Evolutionary conservation across 2,888 invertebrate genomes (phyloP), one percentile per base, ranked within the genome.

Genomic region (Volucella zonaria): DNA sequence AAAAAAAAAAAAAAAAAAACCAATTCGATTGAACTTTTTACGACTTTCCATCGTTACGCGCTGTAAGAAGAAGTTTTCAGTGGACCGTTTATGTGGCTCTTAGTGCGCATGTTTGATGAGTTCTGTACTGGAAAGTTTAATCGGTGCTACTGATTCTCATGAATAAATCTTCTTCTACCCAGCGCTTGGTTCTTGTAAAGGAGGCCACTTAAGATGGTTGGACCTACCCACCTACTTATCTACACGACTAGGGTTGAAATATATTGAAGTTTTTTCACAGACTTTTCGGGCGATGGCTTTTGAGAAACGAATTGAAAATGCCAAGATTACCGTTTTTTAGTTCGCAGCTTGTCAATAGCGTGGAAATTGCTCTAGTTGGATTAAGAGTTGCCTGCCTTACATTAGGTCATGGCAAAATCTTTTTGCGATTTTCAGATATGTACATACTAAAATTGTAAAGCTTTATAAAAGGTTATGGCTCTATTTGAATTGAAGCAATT

Each of bases 31-130:
- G 31, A 61, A 76, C 67, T 76, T 85, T 76, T 76, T 74, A 58
- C 45, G 67, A 61, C 43, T 43, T 51, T 31, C 6, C 6, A 31
- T 6, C 56, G 31, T 52, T 73, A 40, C 40, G 12, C 67, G 40
- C 51, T 74, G 40, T 47, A 23, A 64, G 59, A 40, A 62, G 42
- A 31, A 4, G 6, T 31, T 31, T 66, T 59, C 62, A 47, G 51
- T 43, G 62, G 15, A 76, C 68, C 75, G 59, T 76, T 81, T 70
- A 61, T 66, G 40, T 8, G 43, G 61, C 66, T 45, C n/a, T 76
- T 47, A 68, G 68, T 67, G 85, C 85, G 85, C 85, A 85, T 85
- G 81, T 64, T 73, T 43, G 61, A 76, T 62, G 45, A 62, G 76
- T 71, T 67, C 67, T 73, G 70, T 40, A 14, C 47, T 51, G 51